phyloP scores from a whole-genome alignment of 2,888 invertebrate species.

The Mamestra brassicae region DNA sequence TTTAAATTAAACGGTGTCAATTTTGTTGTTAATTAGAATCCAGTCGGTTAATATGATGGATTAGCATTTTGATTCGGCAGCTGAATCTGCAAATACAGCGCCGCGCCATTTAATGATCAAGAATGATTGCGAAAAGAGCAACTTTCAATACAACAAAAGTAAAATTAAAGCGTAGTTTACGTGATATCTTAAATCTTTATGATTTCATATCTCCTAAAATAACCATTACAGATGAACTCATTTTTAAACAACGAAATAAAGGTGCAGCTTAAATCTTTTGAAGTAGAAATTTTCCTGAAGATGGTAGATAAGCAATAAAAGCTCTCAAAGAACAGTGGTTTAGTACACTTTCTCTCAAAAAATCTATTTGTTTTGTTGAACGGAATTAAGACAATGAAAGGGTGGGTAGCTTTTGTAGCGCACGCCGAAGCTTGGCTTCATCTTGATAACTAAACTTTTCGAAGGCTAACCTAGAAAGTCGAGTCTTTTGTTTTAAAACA shows the following conservation, averaged over 20 bases:
- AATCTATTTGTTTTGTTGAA: slow-evolving; percentile 80
- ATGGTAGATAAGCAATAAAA: slow-evolving; percentile 60
- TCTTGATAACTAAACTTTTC: slow-evolving; percentile 83
- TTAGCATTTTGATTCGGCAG: slow-evolving; percentile 1
- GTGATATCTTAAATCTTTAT: slow-evolving; percentile 40
- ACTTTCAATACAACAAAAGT: slow-evolving; percentile 28
- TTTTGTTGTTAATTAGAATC: slow-evolving; percentile 23
- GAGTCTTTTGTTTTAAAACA: slow-evolving; percentile 78
- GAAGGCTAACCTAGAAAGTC: slow-evolving; percentile 75
- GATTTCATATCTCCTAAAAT: slow-evolving; percentile 31
- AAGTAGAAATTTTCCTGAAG: slow-evolving; percentile 39
- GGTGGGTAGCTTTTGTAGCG: slow-evolving; percentile 74
- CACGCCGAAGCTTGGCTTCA: slow-evolving; percentile 67
- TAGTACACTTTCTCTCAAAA: slow-evolving; percentile 81
- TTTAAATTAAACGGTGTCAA: slow-evolving; percentile 34
- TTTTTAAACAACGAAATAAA: slow-evolving; percentile 35
- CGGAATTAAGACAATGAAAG: slow-evolving; percentile 76
- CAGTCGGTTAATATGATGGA: slow-evolving; percentile 20
- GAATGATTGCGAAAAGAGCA: slow-evolving; percentile 12
- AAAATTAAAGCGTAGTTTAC: slow-evolving; percentile 9
- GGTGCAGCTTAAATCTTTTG: slow-evolving; percentile 16
- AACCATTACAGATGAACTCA: slow-evolving; percentile 30
- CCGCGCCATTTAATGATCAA: slow-evolving; percentile 7
- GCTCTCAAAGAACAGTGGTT: slow-evolving; percentile 74
- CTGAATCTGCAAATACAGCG: background rate